Evolutionary conservation across 1,140 invertebrate species (phyloP).

Genomic region (Drosophila ohnishii): DNA sequence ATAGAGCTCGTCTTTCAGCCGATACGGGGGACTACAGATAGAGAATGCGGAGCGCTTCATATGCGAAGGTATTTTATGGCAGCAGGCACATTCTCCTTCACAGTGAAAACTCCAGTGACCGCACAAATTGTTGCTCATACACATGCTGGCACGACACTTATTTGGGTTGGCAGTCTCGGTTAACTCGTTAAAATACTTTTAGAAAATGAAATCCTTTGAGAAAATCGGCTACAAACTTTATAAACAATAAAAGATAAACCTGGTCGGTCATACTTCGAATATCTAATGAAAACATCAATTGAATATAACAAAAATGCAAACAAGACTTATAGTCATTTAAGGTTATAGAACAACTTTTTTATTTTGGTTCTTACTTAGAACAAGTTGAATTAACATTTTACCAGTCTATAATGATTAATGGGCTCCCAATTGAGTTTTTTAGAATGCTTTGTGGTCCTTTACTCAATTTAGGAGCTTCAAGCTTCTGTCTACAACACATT

Average conservation of each 20-base stretch:
- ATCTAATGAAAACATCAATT: background rate
- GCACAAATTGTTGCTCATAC: constrained; percentile 32
- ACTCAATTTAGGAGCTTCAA: background rate
- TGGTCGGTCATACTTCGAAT: background rate
- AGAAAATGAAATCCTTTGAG: constrained; percentile 9
- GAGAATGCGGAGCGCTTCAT: constrained; percentile 16
- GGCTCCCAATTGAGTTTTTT: background rate
- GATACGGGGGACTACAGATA: constrained; percentile 7
- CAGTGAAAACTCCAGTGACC: constrained; percentile 33
- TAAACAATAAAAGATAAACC: background rate
- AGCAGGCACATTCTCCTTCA: constrained; percentile 25
- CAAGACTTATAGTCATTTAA: background rate
- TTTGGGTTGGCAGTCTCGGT: constrained; percentile 25
- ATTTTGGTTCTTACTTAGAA: background rate
- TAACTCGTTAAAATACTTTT: constrained; percentile 37
- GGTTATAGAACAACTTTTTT: constrained; percentile 1
- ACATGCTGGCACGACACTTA: constrained; percentile 34
- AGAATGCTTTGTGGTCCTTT: background rate
- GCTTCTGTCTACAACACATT: constrained; percentile 2
- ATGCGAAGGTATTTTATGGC: constrained; percentile 38
- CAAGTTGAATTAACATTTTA: background rate
- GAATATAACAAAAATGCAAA: background rate
- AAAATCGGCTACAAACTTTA: background rate
- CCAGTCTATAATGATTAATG: background rate
- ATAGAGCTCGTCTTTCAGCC: constrained; percentile 38